Percentiles rank a stretch among this genome's conserved stretches.
phyloP scores from a whole-genome alignment of 2,113 vertebrate genomes.

The Tiliqua scincoides region DNA sequence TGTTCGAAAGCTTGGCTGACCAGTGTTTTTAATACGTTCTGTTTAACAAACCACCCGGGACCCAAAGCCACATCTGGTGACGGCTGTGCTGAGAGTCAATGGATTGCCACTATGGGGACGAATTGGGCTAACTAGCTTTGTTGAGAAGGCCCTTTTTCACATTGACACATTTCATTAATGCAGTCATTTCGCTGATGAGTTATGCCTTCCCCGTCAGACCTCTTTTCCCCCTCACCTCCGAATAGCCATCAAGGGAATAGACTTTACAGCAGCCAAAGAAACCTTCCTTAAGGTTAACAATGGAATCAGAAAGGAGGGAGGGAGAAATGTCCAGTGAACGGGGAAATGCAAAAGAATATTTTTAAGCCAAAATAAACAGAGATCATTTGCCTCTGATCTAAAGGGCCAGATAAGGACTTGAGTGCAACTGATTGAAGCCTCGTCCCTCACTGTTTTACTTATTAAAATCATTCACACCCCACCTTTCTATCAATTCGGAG shows the following conservation, averaged over 20 bases:
- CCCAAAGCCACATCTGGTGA: neutral
- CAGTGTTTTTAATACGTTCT: neutral
- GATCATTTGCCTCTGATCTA: neutral
- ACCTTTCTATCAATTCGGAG: no score
- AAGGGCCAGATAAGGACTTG: neutral
- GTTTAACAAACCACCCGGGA: slow-evolving; percentile 4
- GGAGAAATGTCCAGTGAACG: neutral
- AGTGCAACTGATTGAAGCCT: neutral
- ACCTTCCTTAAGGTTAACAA: slow-evolving; percentile 39
- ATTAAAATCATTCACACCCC: no score
- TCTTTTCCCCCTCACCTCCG: slow-evolving; percentile 45
- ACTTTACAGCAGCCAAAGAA: slow-evolving; percentile 28
- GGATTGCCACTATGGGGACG: slow-evolving; percentile 4
- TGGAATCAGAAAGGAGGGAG: neutral
- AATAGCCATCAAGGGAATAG: slow-evolving; percentile 48
- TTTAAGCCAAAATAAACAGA: neutral
- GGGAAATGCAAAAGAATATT: neutral
- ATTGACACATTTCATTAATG: slow-evolving; percentile 36
- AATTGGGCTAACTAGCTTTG: slow-evolving; percentile 23
- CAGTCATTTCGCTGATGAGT: slow-evolving; percentile 56
- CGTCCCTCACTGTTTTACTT: no score
- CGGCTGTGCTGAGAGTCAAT: neutral
- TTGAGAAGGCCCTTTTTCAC: slow-evolving; percentile 18
- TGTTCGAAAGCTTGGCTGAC: neutral
- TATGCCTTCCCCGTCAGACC: slow-evolving; percentile 58